phyloP scores from a whole-genome alignment of 2,888 invertebrate genomes.

The Scrobipalpa costella region DNA sequence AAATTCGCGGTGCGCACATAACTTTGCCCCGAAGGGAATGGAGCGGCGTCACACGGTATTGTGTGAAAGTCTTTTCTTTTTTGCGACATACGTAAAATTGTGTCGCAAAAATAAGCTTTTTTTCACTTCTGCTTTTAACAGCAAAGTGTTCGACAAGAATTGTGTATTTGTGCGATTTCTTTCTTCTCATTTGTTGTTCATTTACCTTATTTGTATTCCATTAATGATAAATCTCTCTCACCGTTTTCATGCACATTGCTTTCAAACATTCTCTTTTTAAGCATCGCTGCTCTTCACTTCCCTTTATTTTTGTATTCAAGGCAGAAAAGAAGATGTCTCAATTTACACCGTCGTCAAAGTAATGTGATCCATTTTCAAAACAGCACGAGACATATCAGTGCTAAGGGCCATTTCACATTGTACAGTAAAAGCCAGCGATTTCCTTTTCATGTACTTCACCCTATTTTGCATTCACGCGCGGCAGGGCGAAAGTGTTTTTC shows the following conservation, averaged over 20 bases:
- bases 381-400: conserved; percentile 19
- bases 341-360: background rate
- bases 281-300: too few species aligned
- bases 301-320: background rate
- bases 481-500: conserved; percentile 70
- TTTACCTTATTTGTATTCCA: too few species aligned
- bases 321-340: background rate
- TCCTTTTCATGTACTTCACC: conserved; percentile 39
- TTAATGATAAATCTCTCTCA: too few species aligned
- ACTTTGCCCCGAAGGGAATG: conserved; percentile 34
- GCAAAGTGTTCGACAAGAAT: too few species aligned
- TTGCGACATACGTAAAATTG: background rate
- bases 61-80: conserved; percentile 15
- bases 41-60: conserved; percentile 12
- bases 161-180: too few species aligned
- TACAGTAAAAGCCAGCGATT: conserved; percentile 23
- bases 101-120: background rate
- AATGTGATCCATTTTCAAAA: conserved; percentile 11
- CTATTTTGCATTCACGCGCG: conserved; percentile 68
- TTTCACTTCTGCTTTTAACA: background rate
- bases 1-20: conserved; percentile 42
- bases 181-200: too few species aligned
- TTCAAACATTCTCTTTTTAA: background rate
- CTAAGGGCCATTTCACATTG: conserved; percentile 18
- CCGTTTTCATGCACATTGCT: too few species aligned